Evolutionary conservation across 2,888 invertebrate genomes (phyloP).

Genomic region (Metallyticus violacea): DNA sequence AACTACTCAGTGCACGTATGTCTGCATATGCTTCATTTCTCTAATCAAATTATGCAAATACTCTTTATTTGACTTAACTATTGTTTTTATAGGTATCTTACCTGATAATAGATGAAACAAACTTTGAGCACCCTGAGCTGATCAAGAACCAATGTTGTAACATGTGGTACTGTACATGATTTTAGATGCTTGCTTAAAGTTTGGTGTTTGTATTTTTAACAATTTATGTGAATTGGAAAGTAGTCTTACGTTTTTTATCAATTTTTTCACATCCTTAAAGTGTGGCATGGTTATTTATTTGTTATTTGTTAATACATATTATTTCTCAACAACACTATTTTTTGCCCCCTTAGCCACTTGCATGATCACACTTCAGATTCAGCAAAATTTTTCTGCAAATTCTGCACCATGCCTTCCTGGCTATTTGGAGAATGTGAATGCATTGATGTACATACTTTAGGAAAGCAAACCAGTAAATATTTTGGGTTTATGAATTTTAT

Average conservation of each 20-base stretch:
- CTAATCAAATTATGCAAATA: not conserved
- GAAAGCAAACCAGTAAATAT: too few relatives aligned
- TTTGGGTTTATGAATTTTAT: too few relatives aligned
- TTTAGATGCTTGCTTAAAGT: not conserved
- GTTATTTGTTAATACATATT: too few relatives aligned
- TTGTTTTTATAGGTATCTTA: not conserved
- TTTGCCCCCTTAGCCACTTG: not conserved
- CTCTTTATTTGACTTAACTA: not conserved
- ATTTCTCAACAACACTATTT: too few relatives aligned
- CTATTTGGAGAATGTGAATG: not conserved
- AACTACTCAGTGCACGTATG: too few relatives aligned
- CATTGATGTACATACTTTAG: not conserved
- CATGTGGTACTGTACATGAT: not conserved
- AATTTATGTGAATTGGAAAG: too few relatives aligned
- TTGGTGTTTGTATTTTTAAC: too few relatives aligned
- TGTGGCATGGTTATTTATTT: not conserved
- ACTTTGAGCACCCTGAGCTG: not conserved
- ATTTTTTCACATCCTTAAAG: not conserved
- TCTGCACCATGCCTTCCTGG: not conserved
- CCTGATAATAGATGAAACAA: not conserved
- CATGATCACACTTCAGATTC: not conserved
- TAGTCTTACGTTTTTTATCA: not conserved
- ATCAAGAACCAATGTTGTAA: not conserved
- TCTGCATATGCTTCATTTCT: not conserved
- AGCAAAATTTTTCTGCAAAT: not conserved